Conservation (phyloP, 2,888 invertebrate species). For the Laspeyria flexula region DNA sequence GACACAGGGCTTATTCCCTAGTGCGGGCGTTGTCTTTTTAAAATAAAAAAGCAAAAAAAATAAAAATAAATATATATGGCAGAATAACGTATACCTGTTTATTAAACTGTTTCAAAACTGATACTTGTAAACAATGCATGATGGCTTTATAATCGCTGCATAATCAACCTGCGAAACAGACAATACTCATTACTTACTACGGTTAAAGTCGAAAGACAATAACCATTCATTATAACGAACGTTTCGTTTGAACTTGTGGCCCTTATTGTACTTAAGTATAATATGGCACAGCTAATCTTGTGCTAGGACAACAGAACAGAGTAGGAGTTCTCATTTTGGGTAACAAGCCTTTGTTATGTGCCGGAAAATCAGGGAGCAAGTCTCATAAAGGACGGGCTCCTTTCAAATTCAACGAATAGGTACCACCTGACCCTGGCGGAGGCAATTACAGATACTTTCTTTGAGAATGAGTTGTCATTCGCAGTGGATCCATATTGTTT, state of each 20-base stretch:
- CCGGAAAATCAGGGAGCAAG: constrained; percentile 66
- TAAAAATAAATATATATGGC: no score
- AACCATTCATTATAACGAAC: constrained; percentile 28
- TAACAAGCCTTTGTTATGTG: constrained; percentile 64
- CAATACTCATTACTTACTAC: not conserved
- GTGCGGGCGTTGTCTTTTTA: no score
- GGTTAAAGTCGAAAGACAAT: constrained; percentile 14
- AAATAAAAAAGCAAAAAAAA: no score
- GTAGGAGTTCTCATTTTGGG: constrained; percentile 61
- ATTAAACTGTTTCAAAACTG: no score
- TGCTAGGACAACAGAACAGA: constrained; percentile 54
- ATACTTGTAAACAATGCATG: no score
- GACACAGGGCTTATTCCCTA: no score
- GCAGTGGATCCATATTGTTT: constrained; percentile 25
- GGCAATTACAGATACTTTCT: constrained; percentile 72
- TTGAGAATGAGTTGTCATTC: constrained; percentile 61
- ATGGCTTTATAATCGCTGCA: not conserved
- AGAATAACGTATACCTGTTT: no score
- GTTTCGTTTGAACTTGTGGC: constrained; percentile 25
- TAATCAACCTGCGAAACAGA: not conserved
- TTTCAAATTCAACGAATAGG: constrained; percentile 64
- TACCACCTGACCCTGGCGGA: constrained; percentile 58
- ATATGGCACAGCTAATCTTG: constrained; percentile 25
- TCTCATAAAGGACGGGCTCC: constrained; percentile 60
- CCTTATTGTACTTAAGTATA: constrained; percentile 23